phyloP scores from a whole-genome alignment of 2,797 vertebrate genomes.

The Tapera naevia region DNA sequence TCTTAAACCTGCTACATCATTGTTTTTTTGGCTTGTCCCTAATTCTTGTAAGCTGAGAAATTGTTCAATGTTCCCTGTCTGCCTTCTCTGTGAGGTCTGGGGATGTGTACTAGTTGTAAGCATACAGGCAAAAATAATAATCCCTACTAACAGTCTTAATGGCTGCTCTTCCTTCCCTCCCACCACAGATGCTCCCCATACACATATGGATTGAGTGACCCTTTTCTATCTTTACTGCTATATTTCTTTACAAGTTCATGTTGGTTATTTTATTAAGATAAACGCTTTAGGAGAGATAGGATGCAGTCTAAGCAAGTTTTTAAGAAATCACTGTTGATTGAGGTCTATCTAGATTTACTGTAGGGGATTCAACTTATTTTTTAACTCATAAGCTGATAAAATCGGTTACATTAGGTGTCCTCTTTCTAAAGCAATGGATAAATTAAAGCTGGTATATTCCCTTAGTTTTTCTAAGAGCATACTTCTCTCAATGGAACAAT shows the following conservation, averaged over 20 bases:
- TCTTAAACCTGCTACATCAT: not conserved
- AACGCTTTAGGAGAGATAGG: not conserved
- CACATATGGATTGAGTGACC: accelerated
- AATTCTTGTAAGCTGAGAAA: not conserved
- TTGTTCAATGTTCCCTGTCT: not conserved
- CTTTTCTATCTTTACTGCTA: not conserved
- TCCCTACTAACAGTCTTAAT: not conserved
- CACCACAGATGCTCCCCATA: not conserved
- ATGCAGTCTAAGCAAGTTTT: not conserved
- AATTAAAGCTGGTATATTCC: not conserved
- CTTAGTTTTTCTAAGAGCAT: not conserved
- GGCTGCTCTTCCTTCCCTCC: not conserved
- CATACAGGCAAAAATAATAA: not conserved
- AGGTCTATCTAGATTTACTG: not conserved
- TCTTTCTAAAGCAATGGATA: not conserved
- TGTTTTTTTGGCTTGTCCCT: not conserved
- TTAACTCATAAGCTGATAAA: not conserved
- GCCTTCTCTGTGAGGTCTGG: not conserved
- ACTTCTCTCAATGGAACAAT: constrained; percentile 38
- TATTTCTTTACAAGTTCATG: not conserved
- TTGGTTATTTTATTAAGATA: not conserved
- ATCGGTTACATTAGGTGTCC: not conserved
- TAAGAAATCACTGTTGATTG: not conserved
- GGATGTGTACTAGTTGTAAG: not conserved
- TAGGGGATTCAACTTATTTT: not conserved